Evolutionary conservation across 2,888 invertebrate genomes (phyloP), one percentile per base, ranked within the genome.

Genomic region (Scrobipalpa costella): DNA sequence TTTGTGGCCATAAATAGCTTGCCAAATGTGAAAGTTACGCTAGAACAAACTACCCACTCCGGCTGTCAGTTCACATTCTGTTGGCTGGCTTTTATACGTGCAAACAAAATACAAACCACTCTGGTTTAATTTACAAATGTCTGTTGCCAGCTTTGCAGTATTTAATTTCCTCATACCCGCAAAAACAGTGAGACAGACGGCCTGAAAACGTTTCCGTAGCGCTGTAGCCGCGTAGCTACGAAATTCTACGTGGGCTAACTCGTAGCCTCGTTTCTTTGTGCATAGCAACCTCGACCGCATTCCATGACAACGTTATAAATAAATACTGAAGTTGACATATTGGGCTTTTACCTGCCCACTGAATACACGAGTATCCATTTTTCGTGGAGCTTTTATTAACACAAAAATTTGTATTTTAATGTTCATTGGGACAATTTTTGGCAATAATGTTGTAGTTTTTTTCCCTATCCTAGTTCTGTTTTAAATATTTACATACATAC

Each of bases 241-340:
- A 61, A 52, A 61, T 36, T 13, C 55, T 55, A 52, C 34, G 21
- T 21, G 60, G 62, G 44, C 50, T 52, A 52, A 47, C 63, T 65
- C 66, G 69, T 67, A 67, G 66, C 66, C 33, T 64, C 59, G 65
- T 63, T 64, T 63, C 60, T 63, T 65, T 67, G 69, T 52, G 61
- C 63, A 59, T 52, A 52, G 72, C 57, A 73, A 70, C 75, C 77
- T 78, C 76, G 76, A 77, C 76, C 78, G 77, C 73, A 65, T 77
- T 79, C 74, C 72, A 67, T 71, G 71, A 69, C 69, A 68, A 44
- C 70, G 68, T 70, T 73, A 67, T 73, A 73, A 73, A 78, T 74
- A 74, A 72, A 71, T 70, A 64, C 66, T 70, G 71, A 70, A 71
- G 71, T 67, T 52, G 50, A 62, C 62, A 33, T 52, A 52, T 52